phyloP scores from a whole-genome alignment of 2,797 vertebrate genomes.

The Ptychobarbus kaznakovi region DNA sequence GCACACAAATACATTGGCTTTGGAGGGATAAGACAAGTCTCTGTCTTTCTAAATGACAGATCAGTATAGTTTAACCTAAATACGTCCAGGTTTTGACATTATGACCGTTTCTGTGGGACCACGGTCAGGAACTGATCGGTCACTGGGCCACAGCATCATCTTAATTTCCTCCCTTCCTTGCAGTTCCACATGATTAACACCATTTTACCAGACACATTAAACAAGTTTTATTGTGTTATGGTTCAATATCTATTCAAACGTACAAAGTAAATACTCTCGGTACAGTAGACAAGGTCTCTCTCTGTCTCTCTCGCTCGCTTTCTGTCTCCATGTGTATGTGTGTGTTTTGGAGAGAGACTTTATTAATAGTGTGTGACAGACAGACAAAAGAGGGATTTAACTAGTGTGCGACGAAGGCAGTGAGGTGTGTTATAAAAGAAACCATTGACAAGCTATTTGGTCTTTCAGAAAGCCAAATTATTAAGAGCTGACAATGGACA shows the following conservation, averaged over 20 bases:
- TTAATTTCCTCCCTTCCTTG: not conserved
- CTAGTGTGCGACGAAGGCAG: conserved; percentile 39
- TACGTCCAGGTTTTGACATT: conserved; percentile 60
- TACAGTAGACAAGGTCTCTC: conserved; percentile 31
- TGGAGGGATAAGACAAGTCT: conserved; percentile 46
- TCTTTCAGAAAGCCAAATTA: conserved; percentile 60
- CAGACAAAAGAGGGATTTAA: conserved; percentile 54
- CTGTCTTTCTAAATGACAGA: conserved; percentile 58
- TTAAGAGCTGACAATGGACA: conserved; percentile 65
- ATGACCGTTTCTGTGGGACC: conserved; percentile 31
- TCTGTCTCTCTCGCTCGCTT: conserved; percentile 18
- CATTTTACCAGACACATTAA: conserved; percentile 42
- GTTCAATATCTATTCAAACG: conserved; percentile 40
- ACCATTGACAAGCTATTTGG: conserved; percentile 57
- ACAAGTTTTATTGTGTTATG: conserved; percentile 61
- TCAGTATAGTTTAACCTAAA: conserved; percentile 54
- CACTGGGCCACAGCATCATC: conserved; percentile 40
- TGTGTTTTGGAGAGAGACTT: conserved; percentile 48
- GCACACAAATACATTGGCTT: conserved; percentile 8
- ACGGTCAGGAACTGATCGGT: conserved; percentile 41
- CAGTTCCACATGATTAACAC: conserved; percentile 55
- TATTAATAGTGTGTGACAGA: conserved; percentile 54
- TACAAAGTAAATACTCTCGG: conserved; percentile 25
- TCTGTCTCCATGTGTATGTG: conserved; percentile 26
- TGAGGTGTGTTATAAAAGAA: conserved; percentile 58